A percentile compares a stretch with the other conserved stretches of the same genome.
Conservation (phyloP, 1,140 invertebrate genomes). For the Drosophila lowei region DNA sequence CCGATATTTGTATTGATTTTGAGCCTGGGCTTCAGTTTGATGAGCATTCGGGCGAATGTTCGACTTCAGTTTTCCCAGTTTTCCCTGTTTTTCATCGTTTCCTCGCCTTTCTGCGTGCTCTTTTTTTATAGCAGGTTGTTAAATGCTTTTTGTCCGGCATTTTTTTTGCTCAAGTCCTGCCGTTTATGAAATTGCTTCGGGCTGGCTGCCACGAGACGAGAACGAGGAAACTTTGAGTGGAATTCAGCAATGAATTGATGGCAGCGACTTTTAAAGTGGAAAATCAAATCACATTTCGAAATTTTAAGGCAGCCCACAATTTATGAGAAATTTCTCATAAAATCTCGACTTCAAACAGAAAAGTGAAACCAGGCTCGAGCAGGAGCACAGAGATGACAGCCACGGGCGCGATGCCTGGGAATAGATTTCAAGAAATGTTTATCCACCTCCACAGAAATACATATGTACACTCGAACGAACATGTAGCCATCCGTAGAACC, state of each 20-base stretch:
- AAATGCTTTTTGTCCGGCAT: slow-evolving; percentile 38
- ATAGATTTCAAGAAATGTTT: slow-evolving; percentile 43
- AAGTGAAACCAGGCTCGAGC: slow-evolving; percentile 28
- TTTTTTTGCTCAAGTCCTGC: slow-evolving; percentile 51
- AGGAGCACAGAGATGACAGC: slow-evolving; percentile 32
- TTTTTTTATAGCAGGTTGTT: slow-evolving; percentile 57
- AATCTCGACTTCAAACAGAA: slow-evolving; percentile 17
- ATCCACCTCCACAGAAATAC: neutral
- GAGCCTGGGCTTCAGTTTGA: slow-evolving; percentile 35
- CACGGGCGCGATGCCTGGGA: slow-evolving; percentile 46
- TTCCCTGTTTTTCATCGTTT: neutral
- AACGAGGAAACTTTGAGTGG: slow-evolving; percentile 15
- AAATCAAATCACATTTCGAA: slow-evolving; percentile 8
- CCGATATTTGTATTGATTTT: slow-evolving; percentile 58
- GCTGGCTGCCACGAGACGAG: neutral
- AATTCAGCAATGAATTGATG: slow-evolving; percentile 29
- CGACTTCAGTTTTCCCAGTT: slow-evolving; percentile 33
- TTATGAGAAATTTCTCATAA: slow-evolving; percentile 6
- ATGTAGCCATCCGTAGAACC: no score
- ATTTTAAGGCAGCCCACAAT: neutral
- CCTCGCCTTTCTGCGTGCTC: neutral
- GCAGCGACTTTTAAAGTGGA: slow-evolving; percentile 10
- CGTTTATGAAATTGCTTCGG: slow-evolving; percentile 44
- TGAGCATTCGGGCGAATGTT: slow-evolving; percentile 24
- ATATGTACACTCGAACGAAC: no score